Base-by-base conservation (phyloP, 2,113 vertebrate genomes). In the Gobius niger region DNA sequence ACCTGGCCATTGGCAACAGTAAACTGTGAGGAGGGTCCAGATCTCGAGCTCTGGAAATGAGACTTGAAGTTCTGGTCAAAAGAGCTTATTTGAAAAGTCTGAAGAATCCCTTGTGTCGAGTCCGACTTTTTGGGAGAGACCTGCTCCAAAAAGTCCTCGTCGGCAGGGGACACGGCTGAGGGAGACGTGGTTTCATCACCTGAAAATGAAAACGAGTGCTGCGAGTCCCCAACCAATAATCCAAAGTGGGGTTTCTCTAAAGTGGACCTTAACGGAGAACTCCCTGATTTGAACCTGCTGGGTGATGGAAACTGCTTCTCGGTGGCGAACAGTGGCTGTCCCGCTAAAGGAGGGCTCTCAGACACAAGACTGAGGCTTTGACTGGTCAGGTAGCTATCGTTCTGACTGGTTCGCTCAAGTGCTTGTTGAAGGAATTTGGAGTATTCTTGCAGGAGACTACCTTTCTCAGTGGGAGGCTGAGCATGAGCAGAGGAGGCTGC, bases 391-490 rank as follows among this genome's bases (percentile, higher is more conserved):
- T 98, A 99, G 91, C 95, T 96, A 93, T 99, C 98, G 70, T 99
- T 99, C 94, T 99, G 98, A 93, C 98, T 99, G 90, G 98, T 99
- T 93, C 98, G 94, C 90, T 99, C 98, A 91, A 99, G 90, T 11
- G 98, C 97, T 92, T 99, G 98, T 76, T 99, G 98, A 76, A 99
- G 93, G 89, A 98, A 99, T 90, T 99, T 99, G 11, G 96, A 99
- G 84, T 99, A 99, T 73, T 99, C 98, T 70, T 99, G 98, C 83
- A 99, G 85, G 93, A 99, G 96, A 84, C 94, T 98, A 90, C 96
- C 95, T 93, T 99, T 98, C 90, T 98, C 98, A 0, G 82, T 63
- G 5, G 94, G 91, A 0, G 96, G 93, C 73, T 95, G 95, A 64
- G 93, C 89, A 81, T 94, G 95, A 70, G 94, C 92, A 62, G 93